These are phyloP conservation scores for Rotaria magnacalcarata DNA, from an alignment of 2,888 invertebrate species.

Conservation along the genomic window DNA sequence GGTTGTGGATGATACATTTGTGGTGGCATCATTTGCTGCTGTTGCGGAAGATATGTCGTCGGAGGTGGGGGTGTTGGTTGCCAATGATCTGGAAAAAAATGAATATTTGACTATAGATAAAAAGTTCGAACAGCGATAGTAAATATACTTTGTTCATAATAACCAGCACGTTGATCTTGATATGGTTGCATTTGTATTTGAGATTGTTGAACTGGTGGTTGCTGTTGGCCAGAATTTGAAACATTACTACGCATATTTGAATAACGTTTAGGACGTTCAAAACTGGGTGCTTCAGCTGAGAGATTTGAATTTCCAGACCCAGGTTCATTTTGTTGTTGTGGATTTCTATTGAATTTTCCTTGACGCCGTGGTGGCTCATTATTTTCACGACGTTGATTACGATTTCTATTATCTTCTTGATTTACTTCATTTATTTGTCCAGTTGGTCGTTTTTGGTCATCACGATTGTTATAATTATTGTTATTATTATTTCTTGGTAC, in stretches of 20 bases:
- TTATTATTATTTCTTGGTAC: not conserved
- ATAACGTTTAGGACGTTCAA: conserved; percentile 11
- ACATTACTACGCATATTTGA: conserved; percentile 1
- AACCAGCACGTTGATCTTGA: not conserved
- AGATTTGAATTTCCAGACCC: not conserved
- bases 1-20: not conserved
- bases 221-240: not conserved
- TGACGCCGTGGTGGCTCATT: not conserved
- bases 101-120: too few species aligned
- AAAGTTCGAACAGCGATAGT: too few species aligned
- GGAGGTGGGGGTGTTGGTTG: not conserved
- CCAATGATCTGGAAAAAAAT: not conserved
- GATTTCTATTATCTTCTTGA: not conserved
- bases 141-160: not conserved
- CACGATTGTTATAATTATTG: not conserved
- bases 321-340: not conserved
- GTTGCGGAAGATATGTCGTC: not conserved
- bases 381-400: not conserved
- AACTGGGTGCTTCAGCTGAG: not conserved
- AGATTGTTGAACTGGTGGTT: not conserved
- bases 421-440: not conserved
- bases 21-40: not conserved
- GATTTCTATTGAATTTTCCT: not conserved
- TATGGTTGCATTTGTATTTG: not conserved
- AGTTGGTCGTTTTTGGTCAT: not conserved